Conservation (phyloP, 2,797 vertebrate species). For the Spinus olivaceus region DNA sequence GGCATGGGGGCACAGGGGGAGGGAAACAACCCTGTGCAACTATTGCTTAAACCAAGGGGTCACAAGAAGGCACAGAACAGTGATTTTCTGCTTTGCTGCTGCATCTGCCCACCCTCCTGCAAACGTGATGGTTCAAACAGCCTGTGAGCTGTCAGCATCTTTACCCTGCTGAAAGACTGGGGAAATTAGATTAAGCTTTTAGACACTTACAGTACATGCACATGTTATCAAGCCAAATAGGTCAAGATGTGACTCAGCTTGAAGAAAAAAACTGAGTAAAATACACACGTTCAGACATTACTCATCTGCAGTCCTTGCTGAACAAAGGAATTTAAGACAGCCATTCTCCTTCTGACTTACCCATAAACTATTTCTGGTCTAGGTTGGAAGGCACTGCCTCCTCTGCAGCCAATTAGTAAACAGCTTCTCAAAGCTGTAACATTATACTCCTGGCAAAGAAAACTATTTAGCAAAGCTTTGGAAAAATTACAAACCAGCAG, state of each 20-base stretch:
- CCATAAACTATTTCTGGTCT: slow-evolving; percentile 11
- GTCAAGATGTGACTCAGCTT: slow-evolving; percentile 54
- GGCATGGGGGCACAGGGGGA: neutral
- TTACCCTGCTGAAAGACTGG: neutral
- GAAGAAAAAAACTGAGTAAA: neutral
- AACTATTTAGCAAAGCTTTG: slow-evolving; percentile 10
- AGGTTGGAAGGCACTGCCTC: slow-evolving; percentile 30
- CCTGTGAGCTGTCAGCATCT: neutral
- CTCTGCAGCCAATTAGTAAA: slow-evolving; percentile 53
- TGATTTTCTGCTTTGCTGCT: neutral
- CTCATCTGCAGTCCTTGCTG: slow-evolving; percentile 19
- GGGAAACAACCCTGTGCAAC: neutral
- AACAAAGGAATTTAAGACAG: slow-evolving; percentile 22
- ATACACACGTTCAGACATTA: slow-evolving; percentile 4
- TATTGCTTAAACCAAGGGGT: neutral
- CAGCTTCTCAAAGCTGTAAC: slow-evolving; percentile 20
- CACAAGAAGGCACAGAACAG: neutral
- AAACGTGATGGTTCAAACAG: neutral
- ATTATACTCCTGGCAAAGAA: slow-evolving; percentile 22
- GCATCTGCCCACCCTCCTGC: neutral
- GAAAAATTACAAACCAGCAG: slow-evolving; percentile 38
- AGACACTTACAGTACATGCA: neutral
- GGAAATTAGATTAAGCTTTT: slow-evolving; percentile 39
- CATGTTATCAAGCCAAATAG: slow-evolving; percentile 54
- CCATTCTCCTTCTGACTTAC: neutral